Evolutionary conservation across 2,888 invertebrate genomes (phyloP).

Genomic region (Cheilosia vernalis): DNA sequence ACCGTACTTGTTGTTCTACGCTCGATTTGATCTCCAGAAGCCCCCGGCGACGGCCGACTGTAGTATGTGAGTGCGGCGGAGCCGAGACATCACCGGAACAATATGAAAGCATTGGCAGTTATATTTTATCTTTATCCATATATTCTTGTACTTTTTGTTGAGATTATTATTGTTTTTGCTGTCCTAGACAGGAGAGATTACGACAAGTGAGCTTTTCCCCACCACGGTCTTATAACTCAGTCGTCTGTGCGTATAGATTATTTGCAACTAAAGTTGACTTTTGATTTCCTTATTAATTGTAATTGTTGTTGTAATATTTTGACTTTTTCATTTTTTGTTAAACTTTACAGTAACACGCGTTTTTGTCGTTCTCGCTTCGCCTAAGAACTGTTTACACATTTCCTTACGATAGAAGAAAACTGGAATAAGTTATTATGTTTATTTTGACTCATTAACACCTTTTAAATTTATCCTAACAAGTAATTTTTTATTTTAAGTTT

Average conservation of each 20-base stretch:
- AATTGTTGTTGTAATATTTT: slow-evolving; percentile 58
- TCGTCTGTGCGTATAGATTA: not conserved
- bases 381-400: slow-evolving; percentile 41
- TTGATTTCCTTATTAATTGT: slow-evolving; percentile 49
- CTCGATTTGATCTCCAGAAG: slow-evolving; percentile 85
- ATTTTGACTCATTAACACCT: slow-evolving; percentile 50
- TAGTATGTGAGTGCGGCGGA: slow-evolving; percentile 57
- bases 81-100: slow-evolving; percentile 60
- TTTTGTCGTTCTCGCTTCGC: slow-evolving; percentile 19
- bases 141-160: slow-evolving; percentile 34
- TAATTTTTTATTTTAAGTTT: slow-evolving; percentile 42
- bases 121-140: slow-evolving; percentile 51
- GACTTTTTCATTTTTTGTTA: slow-evolving; percentile 29
- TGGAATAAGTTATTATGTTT: slow-evolving; percentile 49
- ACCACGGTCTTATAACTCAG: not conserved
- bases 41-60: slow-evolving; percentile 48
- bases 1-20: slow-evolving; percentile 94
- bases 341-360: slow-evolving; percentile 44
- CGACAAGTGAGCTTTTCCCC: slow-evolving; percentile 37
- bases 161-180: slow-evolving; percentile 53
- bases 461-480: slow-evolving; percentile 49
- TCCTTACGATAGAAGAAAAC: slow-evolving; percentile 43
- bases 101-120: slow-evolving; percentile 60
- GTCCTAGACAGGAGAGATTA: slow-evolving; percentile 45
- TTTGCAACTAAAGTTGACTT: slow-evolving; percentile 44